These are phyloP conservation scores for Phyllopteryx taeniolatus DNA, from an alignment of 2,113 vertebrate genomes.

Conservation along the genomic window DNA sequence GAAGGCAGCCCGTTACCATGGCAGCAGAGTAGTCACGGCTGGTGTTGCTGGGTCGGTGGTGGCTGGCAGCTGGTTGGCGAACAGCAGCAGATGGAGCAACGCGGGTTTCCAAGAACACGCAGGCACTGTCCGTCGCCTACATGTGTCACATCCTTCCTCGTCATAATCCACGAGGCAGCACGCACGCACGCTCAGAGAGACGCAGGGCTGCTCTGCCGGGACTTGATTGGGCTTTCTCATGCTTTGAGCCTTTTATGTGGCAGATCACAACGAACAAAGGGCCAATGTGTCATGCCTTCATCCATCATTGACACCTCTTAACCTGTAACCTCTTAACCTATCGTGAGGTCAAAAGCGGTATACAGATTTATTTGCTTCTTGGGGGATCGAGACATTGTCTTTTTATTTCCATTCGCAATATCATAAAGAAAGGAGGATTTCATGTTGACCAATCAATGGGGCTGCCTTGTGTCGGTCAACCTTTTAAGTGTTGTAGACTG, in stretches of 20 bases:
- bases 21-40: conserved; percentile 58
- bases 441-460: too few relatives aligned
- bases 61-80: conserved; percentile 64
- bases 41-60: conserved; percentile 57
- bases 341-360: not conserved
- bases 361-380: too few relatives aligned
- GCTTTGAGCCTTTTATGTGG: conserved; percentile 41
- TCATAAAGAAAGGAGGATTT: too few relatives aligned
- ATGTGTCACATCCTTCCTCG: conserved; percentile 56
- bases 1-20: conserved; percentile 58
- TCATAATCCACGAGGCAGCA: conserved; percentile 30
- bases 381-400: too few relatives aligned
- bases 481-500: too few relatives aligned
- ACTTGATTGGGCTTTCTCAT: conserved; percentile 22
- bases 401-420: too few relatives aligned
- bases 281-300: not conserved
- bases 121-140: conserved; percentile 48
- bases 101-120: conserved; percentile 61
- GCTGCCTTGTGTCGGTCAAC: too few relatives aligned
- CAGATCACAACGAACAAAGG: conserved; percentile 13
- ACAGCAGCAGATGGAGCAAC: conserved; percentile 68
- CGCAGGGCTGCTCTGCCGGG: conserved; percentile 14
- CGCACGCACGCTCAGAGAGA: conserved; percentile 6
- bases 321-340: not conserved
- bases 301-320: not conserved